Percentiles rank a stretch among this genome's conserved stretches.
phyloP scores from a whole-genome alignment of 2,113 vertebrate species.

The Meleagris gallopavo region DNA sequence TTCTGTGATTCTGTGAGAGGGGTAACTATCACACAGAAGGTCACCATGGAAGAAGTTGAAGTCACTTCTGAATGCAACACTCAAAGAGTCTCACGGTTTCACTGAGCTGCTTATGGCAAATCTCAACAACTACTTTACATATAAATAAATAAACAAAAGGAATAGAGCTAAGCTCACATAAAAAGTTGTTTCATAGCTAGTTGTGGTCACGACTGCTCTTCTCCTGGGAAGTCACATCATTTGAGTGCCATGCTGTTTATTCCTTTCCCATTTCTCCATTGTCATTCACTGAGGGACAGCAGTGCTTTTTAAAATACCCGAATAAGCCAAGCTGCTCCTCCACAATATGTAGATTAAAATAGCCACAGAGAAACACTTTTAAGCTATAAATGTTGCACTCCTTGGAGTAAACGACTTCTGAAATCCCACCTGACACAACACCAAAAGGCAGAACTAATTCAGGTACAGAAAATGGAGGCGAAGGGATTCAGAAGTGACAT shows the following conservation, averaged over 20 bases:
- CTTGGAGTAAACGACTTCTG: conserved; percentile 14
- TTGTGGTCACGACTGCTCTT: not conserved
- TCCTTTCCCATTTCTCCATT: not conserved
- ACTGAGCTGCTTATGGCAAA: not conserved
- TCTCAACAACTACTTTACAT: not conserved
- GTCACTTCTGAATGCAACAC: not conserved
- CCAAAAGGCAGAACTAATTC: conserved; percentile 8
- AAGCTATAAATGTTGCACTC: not conserved
- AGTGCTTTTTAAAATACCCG: not conserved
- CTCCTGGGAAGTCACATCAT: not conserved
- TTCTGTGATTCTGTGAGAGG: too few relatives aligned
- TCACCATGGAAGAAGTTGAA: not conserved
- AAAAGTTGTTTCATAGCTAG: not conserved
- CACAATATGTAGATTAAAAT: not conserved
- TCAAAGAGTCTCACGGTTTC: not conserved
- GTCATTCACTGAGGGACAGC: not conserved
- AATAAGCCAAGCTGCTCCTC: not conserved
- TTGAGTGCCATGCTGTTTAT: not conserved
- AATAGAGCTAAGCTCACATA: not conserved
- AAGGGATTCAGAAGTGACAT: not conserved
- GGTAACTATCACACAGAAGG: not conserved
- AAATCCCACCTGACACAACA: not conserved
- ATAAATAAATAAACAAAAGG: not conserved
- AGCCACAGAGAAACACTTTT: not conserved
- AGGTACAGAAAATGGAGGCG: not conserved